Evolutionary conservation across 1,140 invertebrate species (phyloP), one percentile per base, ranked within the genome.

Genomic region (Manduca sexta): DNA sequence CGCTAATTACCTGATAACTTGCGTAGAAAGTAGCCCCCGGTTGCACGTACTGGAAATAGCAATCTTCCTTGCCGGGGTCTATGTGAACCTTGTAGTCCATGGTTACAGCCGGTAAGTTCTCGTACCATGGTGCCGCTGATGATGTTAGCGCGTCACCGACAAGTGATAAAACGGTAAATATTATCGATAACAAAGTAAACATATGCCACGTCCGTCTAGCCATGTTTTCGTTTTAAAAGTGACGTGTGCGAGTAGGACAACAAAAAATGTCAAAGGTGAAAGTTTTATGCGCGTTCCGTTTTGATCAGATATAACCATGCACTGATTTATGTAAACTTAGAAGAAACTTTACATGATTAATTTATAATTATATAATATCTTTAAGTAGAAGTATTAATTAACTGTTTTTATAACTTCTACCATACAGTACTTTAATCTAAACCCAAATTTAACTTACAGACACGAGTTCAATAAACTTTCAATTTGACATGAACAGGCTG

Each of bases 31-130:
- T 96, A n/a, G 95, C 94, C 40, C 94, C 94, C 15, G 93, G 91
- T 70, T 96, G 93, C 41, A 97, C 95, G 88, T 93, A 96, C 87
- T 97, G 95, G 85, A 92, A 97, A 75, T 97, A 98, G 88, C 96
- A 98, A 66, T 97, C 96, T 82, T 98, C 95, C 87, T 97, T 97
- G 21, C 95, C 95, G 7, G 95, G 92, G 74, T 97, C 95, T 48
- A 98, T 92, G 78, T 97, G 94, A 12, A 97, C 93, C 88, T 97
- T 97, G 75, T 97, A 97, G 60, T 98, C 95, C 94, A 97, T 97
- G 0, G 95, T 94, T 14, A 97, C 93, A 11, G 95, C 95, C 3
- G 95, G 95, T 41, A 95, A 70, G 51, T 91, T 91, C 81, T 94
- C 93, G 74, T 94, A 94, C 93, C 93, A 94, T 63, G 90, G 90